phyloP scores from a whole-genome alignment of 2,113 vertebrate species.

The Garra rufa region DNA sequence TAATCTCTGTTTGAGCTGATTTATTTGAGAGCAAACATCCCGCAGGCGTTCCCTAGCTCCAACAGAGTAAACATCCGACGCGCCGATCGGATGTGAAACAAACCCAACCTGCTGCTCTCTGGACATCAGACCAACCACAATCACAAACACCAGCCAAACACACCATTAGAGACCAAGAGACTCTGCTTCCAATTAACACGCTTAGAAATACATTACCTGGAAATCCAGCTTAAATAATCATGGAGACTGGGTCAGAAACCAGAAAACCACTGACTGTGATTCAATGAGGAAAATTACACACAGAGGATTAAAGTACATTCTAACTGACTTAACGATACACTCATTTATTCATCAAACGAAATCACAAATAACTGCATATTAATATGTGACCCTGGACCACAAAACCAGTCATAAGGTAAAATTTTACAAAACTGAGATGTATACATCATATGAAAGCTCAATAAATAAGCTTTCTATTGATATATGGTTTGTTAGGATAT shows the following conservation, averaged over 20 bases:
- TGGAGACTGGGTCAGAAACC: not conserved
- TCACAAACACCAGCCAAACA: not conserved
- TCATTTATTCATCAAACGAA: too few relatives aligned
- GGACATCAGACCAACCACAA: not conserved
- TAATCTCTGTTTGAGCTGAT: slow-evolving; percentile 62
- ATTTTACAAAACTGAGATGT: too few relatives aligned
- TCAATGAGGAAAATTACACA: not conserved
- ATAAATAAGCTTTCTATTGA: too few relatives aligned
- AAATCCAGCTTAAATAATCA: not conserved
- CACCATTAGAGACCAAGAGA: slow-evolving; percentile 14
- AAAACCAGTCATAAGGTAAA: too few relatives aligned
- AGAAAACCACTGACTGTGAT: not conserved
- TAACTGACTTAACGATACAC: not conserved
- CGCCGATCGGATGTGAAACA: slow-evolving; percentile 62
- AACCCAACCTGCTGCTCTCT: slow-evolving; percentile 68
- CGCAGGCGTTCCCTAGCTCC: slow-evolving; percentile 51
- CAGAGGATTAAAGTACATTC: not conserved
- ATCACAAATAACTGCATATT: too few relatives aligned
- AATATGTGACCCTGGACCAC: too few relatives aligned
- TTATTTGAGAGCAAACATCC: slow-evolving; percentile 81
- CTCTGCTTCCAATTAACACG: not conserved
- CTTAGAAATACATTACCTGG: not conserved
- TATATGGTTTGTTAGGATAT: too few relatives aligned
- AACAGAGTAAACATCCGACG: slow-evolving; percentile 78
- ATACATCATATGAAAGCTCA: too few relatives aligned